phyloP scores from a whole-genome alignment of 2,113 vertebrate genomes.

The Mungos mungo region DNA sequence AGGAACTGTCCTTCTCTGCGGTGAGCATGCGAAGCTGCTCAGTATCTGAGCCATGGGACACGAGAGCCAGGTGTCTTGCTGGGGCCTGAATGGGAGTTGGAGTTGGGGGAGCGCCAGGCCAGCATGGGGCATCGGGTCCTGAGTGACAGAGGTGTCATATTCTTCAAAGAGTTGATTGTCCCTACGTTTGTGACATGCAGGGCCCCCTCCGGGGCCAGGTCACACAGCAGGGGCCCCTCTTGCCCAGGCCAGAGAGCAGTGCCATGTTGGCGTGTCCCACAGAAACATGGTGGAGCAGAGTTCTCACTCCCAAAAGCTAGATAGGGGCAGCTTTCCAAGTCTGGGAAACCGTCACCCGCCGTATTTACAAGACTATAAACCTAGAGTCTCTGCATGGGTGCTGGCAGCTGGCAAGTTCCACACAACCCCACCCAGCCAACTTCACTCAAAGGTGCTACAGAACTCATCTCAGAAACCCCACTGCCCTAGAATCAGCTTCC shows the following conservation, averaged over 20 bases:
- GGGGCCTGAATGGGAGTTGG: not conserved
- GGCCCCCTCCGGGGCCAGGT: no score
- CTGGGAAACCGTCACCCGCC: not conserved
- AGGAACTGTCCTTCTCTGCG: not conserved
- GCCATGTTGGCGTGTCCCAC: fast-evolving
- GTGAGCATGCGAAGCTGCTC: not conserved
- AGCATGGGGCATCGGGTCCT: not conserved
- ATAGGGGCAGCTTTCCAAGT: not conserved
- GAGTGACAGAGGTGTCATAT: not conserved
- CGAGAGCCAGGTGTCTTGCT: not conserved
- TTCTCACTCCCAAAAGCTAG: not conserved
- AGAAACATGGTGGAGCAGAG: not conserved
- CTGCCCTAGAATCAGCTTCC: not conserved
- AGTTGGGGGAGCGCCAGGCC: not conserved
- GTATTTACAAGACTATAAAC: not conserved
- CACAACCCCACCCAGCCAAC: fast-evolving
- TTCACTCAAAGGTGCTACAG: not conserved
- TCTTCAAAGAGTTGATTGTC: not conserved
- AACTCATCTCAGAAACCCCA: not conserved
- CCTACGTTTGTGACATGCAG: not conserved
- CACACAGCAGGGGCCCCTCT: no score
- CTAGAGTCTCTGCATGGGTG: not conserved
- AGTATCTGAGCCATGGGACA: not conserved
- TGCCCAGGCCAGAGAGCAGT: not conserved
- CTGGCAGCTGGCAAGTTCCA: not conserved